phyloP scores from a whole-genome alignment of 2,797 vertebrate genomes.

The Peromyscus aztecus region DNA sequence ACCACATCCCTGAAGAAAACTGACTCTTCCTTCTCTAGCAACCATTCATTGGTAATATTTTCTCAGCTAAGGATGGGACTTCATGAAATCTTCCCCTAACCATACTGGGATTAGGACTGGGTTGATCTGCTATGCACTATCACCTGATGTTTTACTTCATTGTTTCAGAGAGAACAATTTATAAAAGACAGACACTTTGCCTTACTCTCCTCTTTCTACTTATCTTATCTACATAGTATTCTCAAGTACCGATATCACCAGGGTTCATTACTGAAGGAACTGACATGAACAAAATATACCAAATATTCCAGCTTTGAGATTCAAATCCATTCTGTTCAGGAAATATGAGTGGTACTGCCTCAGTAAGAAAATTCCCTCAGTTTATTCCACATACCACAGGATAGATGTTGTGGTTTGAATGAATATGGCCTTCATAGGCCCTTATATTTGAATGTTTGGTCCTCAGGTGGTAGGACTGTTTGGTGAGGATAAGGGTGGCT shows the following conservation, averaged over 20 bases:
- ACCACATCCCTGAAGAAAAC: background rate
- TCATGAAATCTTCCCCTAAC: too few relatives aligned
- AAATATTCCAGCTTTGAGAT: background rate
- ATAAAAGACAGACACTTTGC: background rate
- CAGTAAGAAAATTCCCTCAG: background rate
- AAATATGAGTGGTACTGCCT: background rate
- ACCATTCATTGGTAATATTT: background rate
- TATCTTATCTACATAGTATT: background rate
- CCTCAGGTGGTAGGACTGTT: background rate
- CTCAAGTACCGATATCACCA: background rate
- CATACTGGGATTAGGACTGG: background rate
- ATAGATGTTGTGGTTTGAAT: background rate
- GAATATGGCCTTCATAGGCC: background rate
- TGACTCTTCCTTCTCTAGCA: background rate
- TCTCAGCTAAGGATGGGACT: background rate
- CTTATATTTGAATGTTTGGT: background rate
- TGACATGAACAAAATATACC: background rate
- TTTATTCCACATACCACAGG: background rate
- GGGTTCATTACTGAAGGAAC: background rate
- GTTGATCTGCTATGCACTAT: background rate
- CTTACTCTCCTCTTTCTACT: background rate
- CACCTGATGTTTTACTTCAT: background rate
- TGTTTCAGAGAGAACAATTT: slow-evolving; percentile 6
- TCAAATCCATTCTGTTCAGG: background rate
- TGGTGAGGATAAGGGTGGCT: background rate